These are phyloP conservation scores for Alexandromys oeconomus DNA, from an alignment of 2,797 vertebrate species.

Conservation along the genomic window DNA sequence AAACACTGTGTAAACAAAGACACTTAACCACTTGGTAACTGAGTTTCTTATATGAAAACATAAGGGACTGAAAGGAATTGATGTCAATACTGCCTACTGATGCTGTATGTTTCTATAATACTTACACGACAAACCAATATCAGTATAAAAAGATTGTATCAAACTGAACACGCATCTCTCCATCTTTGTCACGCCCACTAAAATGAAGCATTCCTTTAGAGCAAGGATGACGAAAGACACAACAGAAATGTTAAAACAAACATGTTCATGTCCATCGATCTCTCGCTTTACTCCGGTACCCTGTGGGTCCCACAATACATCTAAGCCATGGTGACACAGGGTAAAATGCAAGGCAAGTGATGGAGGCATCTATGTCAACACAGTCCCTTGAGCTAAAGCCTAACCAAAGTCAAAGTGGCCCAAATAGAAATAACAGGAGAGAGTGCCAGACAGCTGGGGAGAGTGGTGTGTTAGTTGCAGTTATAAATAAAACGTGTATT, in stretches of 20 bases:
- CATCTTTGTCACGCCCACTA: not conserved
- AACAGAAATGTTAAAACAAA: not conserved
- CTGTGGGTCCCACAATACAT: not conserved
- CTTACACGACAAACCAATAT: conserved; percentile 20
- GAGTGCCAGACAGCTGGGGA: not conserved
- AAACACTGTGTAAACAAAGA: conserved; percentile 32
- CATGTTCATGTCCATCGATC: not conserved
- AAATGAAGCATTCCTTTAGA: not conserved
- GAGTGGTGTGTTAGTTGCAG: not conserved
- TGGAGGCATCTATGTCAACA: not conserved
- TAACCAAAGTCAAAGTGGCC: not conserved
- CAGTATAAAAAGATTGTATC: not conserved
- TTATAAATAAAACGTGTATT: not conserved
- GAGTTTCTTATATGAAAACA: conserved; percentile 17
- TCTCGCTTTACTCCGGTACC: not conserved
- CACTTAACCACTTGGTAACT: not conserved
- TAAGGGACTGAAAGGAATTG: not conserved
- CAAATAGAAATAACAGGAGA: not conserved
- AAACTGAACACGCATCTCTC: not conserved
- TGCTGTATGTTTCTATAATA: not conserved
- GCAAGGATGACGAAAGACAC: not conserved
- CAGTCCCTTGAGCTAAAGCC: not conserved
- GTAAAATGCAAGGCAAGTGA: not conserved
- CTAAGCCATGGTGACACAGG: not conserved
- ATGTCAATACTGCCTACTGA: not conserved